Percentiles rank a stretch among this genome's conserved stretches.
These are phyloP conservation scores for Endomychus coccineus DNA, from an alignment of 2,888 invertebrate genomes.

Conservation along the genomic window DNA sequence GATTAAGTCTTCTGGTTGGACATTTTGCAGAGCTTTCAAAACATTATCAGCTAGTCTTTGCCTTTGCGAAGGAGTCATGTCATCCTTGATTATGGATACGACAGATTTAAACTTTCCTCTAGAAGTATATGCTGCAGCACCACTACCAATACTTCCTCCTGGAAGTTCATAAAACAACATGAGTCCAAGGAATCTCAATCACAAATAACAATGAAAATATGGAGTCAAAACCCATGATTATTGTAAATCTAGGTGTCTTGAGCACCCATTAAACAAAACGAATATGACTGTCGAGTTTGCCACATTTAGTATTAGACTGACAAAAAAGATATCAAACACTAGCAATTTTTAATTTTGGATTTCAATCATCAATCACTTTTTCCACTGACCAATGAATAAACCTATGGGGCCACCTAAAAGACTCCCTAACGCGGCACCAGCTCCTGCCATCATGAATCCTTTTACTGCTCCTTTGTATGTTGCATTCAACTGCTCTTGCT, in stretches of 20 bases:
- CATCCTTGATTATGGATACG: slow-evolving; percentile 30
- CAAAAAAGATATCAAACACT: too few species aligned
- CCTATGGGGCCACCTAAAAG: slow-evolving; percentile 40
- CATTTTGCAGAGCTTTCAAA: slow-evolving; percentile 21
- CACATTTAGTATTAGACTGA: too few species aligned
- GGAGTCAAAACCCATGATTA: too few species aligned
- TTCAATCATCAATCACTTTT: too few species aligned
- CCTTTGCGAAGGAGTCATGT: slow-evolving; percentile 33
- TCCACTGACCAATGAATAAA: slow-evolving; percentile 35
- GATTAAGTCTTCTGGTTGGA: slow-evolving; percentile 29
- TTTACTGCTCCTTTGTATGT: slow-evolving; percentile 36
- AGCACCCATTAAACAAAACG: too few species aligned
- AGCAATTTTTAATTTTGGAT: too few species aligned
- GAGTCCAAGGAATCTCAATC: slow-evolving; percentile 1
- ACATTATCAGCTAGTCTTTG: slow-evolving; percentile 26
- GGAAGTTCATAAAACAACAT: slow-evolving; percentile 8
- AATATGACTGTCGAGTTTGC: too few species aligned
- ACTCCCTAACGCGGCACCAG: slow-evolving; percentile 36
- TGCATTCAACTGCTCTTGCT: slow-evolving; percentile 34
- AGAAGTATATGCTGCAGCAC: slow-evolving; percentile 28
- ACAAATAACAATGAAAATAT: neutral
- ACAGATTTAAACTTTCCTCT: slow-evolving; percentile 36
- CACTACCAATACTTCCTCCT: slow-evolving; percentile 37
- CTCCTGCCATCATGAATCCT: slow-evolving; percentile 35
- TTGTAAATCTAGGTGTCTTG: too few species aligned